These are phyloP conservation scores for Butorides virescens DNA, from an alignment of 2,113 vertebrate species.

Conservation along the genomic window DNA sequence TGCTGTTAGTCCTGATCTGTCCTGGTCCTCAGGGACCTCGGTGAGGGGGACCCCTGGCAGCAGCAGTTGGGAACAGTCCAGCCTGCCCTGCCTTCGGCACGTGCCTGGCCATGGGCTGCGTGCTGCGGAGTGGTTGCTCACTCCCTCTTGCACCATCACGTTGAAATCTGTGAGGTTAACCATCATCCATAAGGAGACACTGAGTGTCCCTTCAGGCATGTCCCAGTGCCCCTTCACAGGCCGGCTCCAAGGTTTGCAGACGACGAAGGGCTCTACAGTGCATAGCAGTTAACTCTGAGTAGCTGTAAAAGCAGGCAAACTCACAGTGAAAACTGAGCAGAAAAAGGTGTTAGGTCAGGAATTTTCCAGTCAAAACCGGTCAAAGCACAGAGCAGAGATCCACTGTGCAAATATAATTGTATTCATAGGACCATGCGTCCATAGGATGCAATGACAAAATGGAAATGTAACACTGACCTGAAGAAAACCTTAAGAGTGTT, in stretches of 20 bases:
- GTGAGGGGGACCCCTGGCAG: not conserved
- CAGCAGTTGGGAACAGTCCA: not conserved
- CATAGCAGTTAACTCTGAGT: not conserved
- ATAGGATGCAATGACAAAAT: not conserved
- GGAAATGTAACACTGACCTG: not conserved
- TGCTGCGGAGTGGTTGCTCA: not conserved
- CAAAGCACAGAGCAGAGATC: not conserved
- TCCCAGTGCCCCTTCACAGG: not conserved
- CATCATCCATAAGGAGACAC: not conserved
- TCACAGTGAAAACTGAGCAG: not conserved
- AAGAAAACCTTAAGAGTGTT: not conserved
- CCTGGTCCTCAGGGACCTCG: not conserved
- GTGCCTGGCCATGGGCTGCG: accelerated
- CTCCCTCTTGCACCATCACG: not conserved
- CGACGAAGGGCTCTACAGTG: not conserved
- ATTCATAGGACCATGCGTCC: not conserved
- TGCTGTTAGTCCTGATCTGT: not conserved
- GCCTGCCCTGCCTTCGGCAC: not conserved
- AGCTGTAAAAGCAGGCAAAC: not conserved
- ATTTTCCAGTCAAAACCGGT: not conserved
- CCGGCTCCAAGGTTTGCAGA: not conserved
- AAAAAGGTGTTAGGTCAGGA: not conserved
- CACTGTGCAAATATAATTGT: not conserved
- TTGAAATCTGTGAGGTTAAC: not conserved
- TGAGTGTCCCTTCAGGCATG: not conserved